Evolutionary conservation across 2,888 invertebrate species (phyloP).

Genomic region (Caenorhabditis macrosperma): DNA sequence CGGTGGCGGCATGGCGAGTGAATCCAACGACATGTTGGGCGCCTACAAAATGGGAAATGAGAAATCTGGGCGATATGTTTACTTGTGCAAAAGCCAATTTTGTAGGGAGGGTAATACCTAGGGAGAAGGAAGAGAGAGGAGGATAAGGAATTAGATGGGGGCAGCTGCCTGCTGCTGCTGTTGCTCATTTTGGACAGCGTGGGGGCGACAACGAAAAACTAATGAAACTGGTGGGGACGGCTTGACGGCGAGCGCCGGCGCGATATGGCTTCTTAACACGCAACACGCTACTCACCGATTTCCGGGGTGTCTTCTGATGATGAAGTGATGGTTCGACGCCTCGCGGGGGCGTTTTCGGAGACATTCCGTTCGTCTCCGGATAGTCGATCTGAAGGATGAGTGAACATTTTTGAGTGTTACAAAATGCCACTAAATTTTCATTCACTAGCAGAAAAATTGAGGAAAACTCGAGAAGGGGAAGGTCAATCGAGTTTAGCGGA

Average conservation of each 20-base stretch:
- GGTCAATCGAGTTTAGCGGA: slow-evolving; percentile 31
- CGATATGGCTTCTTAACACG: slow-evolving; percentile 35
- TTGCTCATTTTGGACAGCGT: slow-evolving; percentile 11
- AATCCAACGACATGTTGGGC: slow-evolving; percentile 50
- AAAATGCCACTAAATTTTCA: too few species aligned
- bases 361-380: slow-evolving; percentile 64
- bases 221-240: slow-evolving; percentile 20
- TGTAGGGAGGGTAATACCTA: too few species aligned
- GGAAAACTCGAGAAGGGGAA: slow-evolving; percentile 4
- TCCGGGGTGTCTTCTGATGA: slow-evolving; percentile 44
- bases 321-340: background rate
- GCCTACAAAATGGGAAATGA: slow-evolving; percentile 27
- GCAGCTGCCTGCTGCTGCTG: too few species aligned
- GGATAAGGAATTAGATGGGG: background rate
- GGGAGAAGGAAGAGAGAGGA: too few species aligned
- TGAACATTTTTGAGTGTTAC: background rate
- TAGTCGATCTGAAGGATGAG: slow-evolving; percentile 68
- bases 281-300: slow-evolving; percentile 41
- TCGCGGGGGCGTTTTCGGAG: slow-evolving; percentile 42
- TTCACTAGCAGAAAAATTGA: background rate
- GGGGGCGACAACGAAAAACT: slow-evolving; percentile 20
- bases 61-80: background rate
- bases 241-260: background rate
- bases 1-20: slow-evolving; percentile 66
- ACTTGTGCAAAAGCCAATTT: too few species aligned